Percentiles rank a stretch among this genome's conserved stretches.
Evolutionary conservation across 2,888 invertebrate genomes (phyloP).

Genomic region (Rhingia campestris): DNA sequence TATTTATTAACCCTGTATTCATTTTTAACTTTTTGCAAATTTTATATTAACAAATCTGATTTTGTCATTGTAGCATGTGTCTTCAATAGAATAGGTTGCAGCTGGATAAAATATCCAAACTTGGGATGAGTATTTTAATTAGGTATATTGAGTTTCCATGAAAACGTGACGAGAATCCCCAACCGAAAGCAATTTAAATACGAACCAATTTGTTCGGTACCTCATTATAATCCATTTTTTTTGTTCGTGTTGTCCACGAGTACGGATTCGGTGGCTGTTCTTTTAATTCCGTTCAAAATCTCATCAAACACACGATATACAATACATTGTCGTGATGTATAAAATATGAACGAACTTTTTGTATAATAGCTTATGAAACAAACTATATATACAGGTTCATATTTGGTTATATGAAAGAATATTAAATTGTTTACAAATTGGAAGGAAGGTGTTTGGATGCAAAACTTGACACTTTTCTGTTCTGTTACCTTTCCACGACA

Average conservation of each 20-base stretch:
- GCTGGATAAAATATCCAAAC: no score
- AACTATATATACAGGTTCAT: background rate
- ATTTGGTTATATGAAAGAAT: background rate
- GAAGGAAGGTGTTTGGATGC: background rate
- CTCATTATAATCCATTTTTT: background rate
- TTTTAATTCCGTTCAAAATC: constrained; percentile 8
- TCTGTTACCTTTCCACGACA: background rate
- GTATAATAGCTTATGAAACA: background rate
- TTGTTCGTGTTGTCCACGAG: background rate
- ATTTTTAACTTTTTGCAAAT: no score
- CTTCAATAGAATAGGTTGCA: no score
- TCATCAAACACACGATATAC: background rate
- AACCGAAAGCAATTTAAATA: background rate
- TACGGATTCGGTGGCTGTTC: background rate
- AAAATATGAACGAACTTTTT: constrained; percentile 40
- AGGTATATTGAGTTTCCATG: constrained; percentile 28
- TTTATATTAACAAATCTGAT: no score
- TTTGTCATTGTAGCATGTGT: no score
- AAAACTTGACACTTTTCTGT: background rate
- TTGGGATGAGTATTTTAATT: background rate
- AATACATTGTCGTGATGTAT: constrained; percentile 31
- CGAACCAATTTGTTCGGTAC: background rate
- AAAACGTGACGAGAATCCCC: constrained; percentile 27
- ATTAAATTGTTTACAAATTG: constrained; percentile 34
- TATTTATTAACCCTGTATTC: no score